Percentiles rank a stretch among this genome's conserved stretches.
Evolutionary conservation across 2,113 vertebrate species (phyloP).

Genomic region (Varanus komodoensis): DNA sequence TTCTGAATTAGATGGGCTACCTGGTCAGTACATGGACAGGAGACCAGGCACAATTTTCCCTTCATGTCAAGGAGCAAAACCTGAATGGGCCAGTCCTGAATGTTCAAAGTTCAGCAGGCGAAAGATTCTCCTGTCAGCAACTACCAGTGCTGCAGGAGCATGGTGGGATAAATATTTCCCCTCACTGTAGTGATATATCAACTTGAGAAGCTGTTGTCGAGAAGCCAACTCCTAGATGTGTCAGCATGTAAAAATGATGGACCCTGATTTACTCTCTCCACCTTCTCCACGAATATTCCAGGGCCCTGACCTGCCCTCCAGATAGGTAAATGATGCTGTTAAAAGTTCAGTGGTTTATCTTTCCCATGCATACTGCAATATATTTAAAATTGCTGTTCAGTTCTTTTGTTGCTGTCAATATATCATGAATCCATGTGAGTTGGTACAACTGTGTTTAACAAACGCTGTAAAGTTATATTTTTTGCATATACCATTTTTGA

Average conservation of each 20-base stretch:
- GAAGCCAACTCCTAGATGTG: not conserved
- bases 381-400: not conserved
- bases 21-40: not conserved
- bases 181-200: not conserved
- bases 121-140: not conserved
- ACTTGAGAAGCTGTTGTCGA: not conserved
- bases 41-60: not conserved
- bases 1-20: too few species aligned
- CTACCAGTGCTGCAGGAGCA: too few species aligned
- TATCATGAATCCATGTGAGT: not conserved
- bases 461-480: too few species aligned
- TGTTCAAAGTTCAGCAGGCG: not conserved
- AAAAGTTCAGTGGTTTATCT: not conserved
- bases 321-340: not conserved
- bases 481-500: too few species aligned
- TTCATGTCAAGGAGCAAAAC: not conserved
- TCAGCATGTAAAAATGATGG: not conserved
- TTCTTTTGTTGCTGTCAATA: conserved; percentile 23
- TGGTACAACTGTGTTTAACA: too few species aligned
- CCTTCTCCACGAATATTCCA: not conserved
- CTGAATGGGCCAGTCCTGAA: not conserved
- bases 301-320: not conserved
- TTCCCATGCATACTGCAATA: not conserved
- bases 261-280: not conserved
- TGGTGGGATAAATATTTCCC: not conserved